Conservation (phyloP, 2,797 vertebrate genomes). For the Paguma larvata region DNA sequence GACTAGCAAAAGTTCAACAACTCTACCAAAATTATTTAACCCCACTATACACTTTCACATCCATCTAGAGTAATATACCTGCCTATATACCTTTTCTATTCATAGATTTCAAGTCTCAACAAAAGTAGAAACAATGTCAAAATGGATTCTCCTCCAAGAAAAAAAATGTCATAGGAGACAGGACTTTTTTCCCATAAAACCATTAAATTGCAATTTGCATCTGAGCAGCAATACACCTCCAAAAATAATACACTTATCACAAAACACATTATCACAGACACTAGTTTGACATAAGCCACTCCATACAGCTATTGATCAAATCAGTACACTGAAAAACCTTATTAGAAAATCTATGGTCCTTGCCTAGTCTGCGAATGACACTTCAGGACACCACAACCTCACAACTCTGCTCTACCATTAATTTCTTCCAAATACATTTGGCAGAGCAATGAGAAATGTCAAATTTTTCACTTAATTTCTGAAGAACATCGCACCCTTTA, state of each 20-base stretch:
- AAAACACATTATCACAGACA: not conserved
- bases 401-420: not conserved
- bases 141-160: not conserved
- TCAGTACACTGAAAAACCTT: not conserved
- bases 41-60: not conserved
- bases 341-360: not conserved
- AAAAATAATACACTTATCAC: not conserved
- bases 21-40: not conserved
- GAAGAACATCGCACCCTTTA: not conserved
- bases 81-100: not conserved
- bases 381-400: not conserved
- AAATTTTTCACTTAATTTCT: slow-evolving; percentile 19
- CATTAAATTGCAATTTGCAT: not conserved
- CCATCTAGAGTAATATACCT: not conserved
- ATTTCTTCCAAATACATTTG: not conserved
- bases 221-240: not conserved
- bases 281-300: not conserved
- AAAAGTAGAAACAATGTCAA: not conserved
- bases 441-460: not conserved
- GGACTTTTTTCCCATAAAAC: not conserved
- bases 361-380: not conserved
- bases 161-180: not conserved
- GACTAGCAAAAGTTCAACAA: not conserved
- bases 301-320: not conserved
- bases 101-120: not conserved